Percentiles rank a stretch among this genome's conserved stretches.
These are phyloP conservation scores for Athalia cordata DNA, from an alignment of 2,888 invertebrate species.

Conservation along the genomic window DNA sequence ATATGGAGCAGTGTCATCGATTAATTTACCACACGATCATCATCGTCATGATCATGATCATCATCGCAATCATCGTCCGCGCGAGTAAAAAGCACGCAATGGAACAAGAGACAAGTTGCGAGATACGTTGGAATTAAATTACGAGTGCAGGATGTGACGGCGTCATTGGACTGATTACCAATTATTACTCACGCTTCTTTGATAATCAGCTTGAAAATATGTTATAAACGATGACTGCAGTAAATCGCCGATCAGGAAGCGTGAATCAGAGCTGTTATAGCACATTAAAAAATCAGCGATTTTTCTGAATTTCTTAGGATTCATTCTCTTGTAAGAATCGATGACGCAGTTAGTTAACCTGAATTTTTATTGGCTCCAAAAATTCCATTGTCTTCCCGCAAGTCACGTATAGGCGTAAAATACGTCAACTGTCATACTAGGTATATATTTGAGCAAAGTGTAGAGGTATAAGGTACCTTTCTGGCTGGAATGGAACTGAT, in stretches of 20 bases:
- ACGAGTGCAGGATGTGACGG: too few relatives aligned
- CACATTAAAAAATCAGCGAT: too few relatives aligned
- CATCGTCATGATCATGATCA: neutral
- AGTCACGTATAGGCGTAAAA: too few relatives aligned
- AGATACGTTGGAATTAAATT: too few relatives aligned
- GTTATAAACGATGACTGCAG: slow-evolving; percentile 1
- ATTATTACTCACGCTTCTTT: slow-evolving; percentile 5
- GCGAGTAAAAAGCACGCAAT: neutral
- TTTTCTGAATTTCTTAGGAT: too few relatives aligned
- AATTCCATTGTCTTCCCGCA: too few relatives aligned
- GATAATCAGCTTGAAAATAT: neutral
- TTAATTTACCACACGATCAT: slow-evolving; percentile 14
- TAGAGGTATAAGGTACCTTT: slow-evolving; percentile 9
- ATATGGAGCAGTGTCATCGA: slow-evolving; percentile 4
- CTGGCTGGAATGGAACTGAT: neutral
- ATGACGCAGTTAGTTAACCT: too few relatives aligned
- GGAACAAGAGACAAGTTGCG: neutral
- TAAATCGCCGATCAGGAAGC: slow-evolving; percentile 5
- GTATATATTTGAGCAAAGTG: neutral
- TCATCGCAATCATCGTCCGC: too few relatives aligned
- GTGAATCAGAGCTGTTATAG: slow-evolving; percentile 3
- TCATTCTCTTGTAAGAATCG: too few relatives aligned
- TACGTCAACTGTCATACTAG: slow-evolving; percentile 2
- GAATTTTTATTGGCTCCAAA: too few relatives aligned
- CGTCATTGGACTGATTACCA: neutral